Evolutionary conservation across 2,113 vertebrate species (phyloP).

Genomic region (Actenoides lindsayi): DNA sequence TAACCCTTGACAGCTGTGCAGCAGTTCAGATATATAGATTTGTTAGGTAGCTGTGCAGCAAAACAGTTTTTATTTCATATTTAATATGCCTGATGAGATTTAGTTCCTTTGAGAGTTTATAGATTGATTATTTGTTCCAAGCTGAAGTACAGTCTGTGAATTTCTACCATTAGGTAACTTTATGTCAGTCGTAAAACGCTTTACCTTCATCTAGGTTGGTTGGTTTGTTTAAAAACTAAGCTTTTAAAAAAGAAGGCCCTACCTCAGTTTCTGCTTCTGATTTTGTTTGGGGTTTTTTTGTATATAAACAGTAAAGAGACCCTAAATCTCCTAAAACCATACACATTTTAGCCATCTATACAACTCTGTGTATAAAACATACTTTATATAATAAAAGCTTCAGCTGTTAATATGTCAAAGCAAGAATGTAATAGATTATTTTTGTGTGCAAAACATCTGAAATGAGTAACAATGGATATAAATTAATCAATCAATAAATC

Average conservation of each 20-base stretch:
- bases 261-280: not conserved
- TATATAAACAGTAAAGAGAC: not conserved
- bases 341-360: not conserved
- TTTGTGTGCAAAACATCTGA: not conserved
- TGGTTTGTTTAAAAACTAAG: not conserved
- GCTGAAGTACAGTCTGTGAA: not conserved
- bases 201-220: not conserved
- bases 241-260: not conserved
- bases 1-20: not conserved
- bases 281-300: not conserved
- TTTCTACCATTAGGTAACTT: not conserved
- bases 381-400: not conserved
- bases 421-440: not conserved
- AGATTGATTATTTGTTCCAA: not conserved
- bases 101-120: not conserved
- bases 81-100: not conserved
- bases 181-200: not conserved
- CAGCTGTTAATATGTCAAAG: not conserved
- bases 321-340: not conserved
- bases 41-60: not conserved
- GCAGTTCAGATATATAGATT: not conserved
- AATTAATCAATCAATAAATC: fast-evolving
- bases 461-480: not conserved
- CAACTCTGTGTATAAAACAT: not conserved
- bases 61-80: not conserved